Conservation (phyloP, 2,113 vertebrate species). For the Spea bombifrons region DNA sequence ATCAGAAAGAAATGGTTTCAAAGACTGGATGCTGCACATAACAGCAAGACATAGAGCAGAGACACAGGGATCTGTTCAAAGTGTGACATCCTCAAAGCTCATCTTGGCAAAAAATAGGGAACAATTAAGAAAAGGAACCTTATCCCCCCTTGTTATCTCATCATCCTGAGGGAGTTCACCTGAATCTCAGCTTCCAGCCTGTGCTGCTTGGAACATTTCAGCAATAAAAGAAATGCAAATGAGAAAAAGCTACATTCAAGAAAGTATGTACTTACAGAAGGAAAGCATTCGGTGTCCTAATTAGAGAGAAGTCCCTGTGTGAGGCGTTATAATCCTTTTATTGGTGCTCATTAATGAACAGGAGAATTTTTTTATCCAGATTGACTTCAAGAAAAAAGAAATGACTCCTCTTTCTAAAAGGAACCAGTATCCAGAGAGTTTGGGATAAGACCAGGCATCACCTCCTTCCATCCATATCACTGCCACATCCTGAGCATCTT, state of each 20-base stretch:
- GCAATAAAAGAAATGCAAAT: conserved; percentile 46
- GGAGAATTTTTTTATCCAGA: conserved; percentile 20
- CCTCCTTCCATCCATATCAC: conserved; percentile 17
- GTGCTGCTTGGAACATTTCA: conserved; percentile 34
- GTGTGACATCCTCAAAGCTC: conserved; percentile 34
- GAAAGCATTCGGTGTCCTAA: conserved; percentile 30
- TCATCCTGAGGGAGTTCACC: conserved; percentile 39
- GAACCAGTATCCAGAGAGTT: conserved; percentile 35
- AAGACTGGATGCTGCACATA: conserved; percentile 20
- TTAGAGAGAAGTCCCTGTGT: conserved; percentile 43
- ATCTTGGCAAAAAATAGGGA: conserved; percentile 35
- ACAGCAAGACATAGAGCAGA: conserved; percentile 31
- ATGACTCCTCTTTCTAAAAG: conserved; percentile 15
- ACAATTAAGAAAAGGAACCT: conserved; percentile 25
- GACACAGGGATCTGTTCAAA: conserved; percentile 19
- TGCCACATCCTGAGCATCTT: background rate
- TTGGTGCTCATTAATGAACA: conserved; percentile 42
- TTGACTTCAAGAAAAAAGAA: conserved; percentile 15
- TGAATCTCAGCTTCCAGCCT: conserved; percentile 33
- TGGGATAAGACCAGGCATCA: conserved; percentile 19
- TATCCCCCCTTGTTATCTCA: background rate
- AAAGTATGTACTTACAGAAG: conserved; percentile 45
- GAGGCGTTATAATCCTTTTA: conserved; percentile 47
- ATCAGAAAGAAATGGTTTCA: conserved; percentile 33
- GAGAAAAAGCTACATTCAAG: conserved; percentile 30